Percentiles rank a stretch among this genome's conserved stretches.
Conservation (phyloP, 2,113 vertebrate species). For the Vulpes vulpes region DNA sequence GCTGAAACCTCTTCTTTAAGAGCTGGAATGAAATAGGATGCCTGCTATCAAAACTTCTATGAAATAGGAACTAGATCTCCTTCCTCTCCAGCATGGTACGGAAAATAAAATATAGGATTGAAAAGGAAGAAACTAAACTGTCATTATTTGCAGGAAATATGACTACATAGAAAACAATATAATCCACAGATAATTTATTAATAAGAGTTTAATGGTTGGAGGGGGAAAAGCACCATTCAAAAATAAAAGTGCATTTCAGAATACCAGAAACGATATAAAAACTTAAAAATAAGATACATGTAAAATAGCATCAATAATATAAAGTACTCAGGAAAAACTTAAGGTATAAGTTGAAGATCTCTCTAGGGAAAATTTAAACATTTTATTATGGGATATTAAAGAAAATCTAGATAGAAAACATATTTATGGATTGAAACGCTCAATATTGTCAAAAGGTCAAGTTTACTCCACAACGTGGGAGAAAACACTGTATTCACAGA, state of each 20-base stretch:
- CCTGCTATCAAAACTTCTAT: background rate
- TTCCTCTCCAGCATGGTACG: background rate
- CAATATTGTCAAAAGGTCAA: conserved; percentile 16
- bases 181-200: conserved; percentile 34
- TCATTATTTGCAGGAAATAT: conserved; percentile 32
- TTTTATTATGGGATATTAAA: conserved; percentile 33
- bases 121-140: background rate
- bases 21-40: conserved; percentile 22
- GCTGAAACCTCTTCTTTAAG: background rate
- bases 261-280: background rate
- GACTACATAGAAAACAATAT: conserved; percentile 15
- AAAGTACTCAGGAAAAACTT: background rate
- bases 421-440: background rate
- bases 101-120: background rate
- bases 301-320: background rate
- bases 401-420: background rate
- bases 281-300: background rate
- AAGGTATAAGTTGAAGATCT: background rate
- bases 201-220: background rate
- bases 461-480: background rate
- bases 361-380: background rate
- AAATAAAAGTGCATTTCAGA: conserved; percentile 25
- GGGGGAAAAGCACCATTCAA: background rate
- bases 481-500: background rate
- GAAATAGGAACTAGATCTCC: background rate